Evolutionary conservation across 1,140 invertebrate genomes (phyloP), one percentile per base, ranked within the genome.

Genomic region (Chionoecetes opilio): DNA sequence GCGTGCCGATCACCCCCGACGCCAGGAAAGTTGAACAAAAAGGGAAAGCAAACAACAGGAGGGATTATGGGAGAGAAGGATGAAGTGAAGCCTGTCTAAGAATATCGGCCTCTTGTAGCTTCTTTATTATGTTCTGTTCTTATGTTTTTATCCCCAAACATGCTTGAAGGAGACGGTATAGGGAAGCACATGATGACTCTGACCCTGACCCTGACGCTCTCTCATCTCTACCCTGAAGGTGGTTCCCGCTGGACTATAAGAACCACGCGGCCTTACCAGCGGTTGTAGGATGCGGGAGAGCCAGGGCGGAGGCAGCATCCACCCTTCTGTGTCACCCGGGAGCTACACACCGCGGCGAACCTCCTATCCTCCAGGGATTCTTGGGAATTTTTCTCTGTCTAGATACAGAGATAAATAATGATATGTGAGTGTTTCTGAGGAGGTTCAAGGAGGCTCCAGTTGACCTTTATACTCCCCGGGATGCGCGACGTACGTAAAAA

Each of bases 301-400:
- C 32, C 37, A 88, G 35, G 87, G 37, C 41, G 35, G 34, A 85
- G 82, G 82, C 91, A 85, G 82, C 82, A 84, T 41, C 46, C 91
- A 32, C 82, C 91, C 82, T 93, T 85, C 85, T 46, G 82, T 85
- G 91, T 93, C 82, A 93, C 82, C 82, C 82, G 37, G 75, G 91
- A 93, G 91, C 82, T 32, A 82, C 91, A 38, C 82, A 35, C 26
- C 82, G n/a, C 91, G 82, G 38, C 34, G 82, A 29, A 17, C 26
- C 32, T 32, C 91, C 53, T 82, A 92, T 93, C 91, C 41, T 93
- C 82, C 26, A 46, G 37, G 82, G 91, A 93, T 85, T 93, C 91
- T 93, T 46, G 75, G 86, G 91, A 93, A 85, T 93, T 93, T 92
- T 85, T 93, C 82, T 82, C 34, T 93, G 82, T 93, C 82, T 21